A percentile compares a stretch with the other conserved stretches of the same genome.
Conservation (phyloP, 2,797 vertebrate genomes). For the Hippocampus kuda region DNA sequence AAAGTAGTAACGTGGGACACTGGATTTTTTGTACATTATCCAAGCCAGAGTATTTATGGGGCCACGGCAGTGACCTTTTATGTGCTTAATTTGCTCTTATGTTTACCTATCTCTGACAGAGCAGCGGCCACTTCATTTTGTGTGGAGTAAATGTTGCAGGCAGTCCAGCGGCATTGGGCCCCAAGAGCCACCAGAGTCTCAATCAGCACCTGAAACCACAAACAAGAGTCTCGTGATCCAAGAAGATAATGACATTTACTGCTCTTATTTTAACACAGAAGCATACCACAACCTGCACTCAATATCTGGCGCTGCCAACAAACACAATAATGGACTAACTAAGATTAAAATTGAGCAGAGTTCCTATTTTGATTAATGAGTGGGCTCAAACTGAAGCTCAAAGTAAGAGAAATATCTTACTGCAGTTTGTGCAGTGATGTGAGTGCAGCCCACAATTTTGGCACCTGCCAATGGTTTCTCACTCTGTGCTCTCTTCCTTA, state of each 20-base stretch:
- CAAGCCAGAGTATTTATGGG: background rate
- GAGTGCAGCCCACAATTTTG: conserved; percentile 92
- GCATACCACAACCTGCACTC: background rate
- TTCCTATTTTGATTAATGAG: background rate
- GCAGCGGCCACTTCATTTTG: conserved; percentile 93
- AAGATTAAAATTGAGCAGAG: background rate
- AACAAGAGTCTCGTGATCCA: background rate
- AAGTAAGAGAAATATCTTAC: conserved; percentile 64
- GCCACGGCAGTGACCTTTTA: background rate
- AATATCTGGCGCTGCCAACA: background rate
- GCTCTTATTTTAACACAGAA: background rate
- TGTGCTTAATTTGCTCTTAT: background rate
- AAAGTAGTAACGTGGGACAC: background rate
- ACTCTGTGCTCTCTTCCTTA: conserved; percentile 91
- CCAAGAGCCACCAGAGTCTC: conserved; percentile 88
- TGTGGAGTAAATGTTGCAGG: conserved; percentile 93
- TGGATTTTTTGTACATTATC: background rate
- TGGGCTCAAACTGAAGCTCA: background rate
- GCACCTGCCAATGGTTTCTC: conserved; percentile 92
- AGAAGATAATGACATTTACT: background rate
- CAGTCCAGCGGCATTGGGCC: conserved; percentile 92
- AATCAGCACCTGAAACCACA: conserved; percentile 53
- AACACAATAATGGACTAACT: background rate
- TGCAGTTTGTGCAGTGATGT: conserved; percentile 94
- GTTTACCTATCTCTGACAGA: conserved; percentile 80